Evolutionary conservation across 2,113 vertebrate genomes (phyloP).

Genomic region (Hydropotes inermis): DNA sequence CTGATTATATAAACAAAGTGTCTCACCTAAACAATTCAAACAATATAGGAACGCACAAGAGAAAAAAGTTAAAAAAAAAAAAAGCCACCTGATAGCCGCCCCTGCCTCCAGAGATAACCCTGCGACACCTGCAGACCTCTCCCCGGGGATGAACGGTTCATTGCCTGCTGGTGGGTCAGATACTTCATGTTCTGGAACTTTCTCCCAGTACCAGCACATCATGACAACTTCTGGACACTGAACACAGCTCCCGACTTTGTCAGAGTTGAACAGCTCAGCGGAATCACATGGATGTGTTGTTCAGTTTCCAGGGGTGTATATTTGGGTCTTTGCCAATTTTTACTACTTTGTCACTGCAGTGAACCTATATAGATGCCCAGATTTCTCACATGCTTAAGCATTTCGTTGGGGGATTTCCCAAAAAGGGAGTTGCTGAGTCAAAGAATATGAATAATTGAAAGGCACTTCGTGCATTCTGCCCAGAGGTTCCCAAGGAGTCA

Average conservation of each 20-base stretch:
- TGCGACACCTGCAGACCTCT: background rate
- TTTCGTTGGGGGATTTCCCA: background rate
- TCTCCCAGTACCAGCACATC: background rate
- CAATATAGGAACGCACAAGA: no score
- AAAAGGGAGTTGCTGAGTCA: fast-evolving
- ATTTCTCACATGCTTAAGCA: fast-evolving
- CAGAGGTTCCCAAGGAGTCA: background rate
- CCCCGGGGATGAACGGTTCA: fast-evolving
- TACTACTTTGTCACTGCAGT: background rate
- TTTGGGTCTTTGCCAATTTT: background rate
- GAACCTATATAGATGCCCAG: background rate
- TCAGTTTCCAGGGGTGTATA: fast-evolving
- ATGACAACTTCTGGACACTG: background rate
- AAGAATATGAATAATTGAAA: background rate
- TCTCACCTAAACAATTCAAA: no score
- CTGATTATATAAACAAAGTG: background rate
- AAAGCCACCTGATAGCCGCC: fast-evolving
- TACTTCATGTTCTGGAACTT: background rate
- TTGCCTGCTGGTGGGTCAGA: background rate
- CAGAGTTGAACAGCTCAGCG: background rate
- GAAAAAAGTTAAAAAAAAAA: background rate
- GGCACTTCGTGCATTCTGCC: fast-evolving
- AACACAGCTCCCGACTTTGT: fast-evolving
- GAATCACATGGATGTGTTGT: fast-evolving
- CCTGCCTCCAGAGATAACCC: background rate